Evolutionary conservation across 2,113 vertebrate genomes (phyloP).

Genomic region (Atrichornis clamosus): DNA sequence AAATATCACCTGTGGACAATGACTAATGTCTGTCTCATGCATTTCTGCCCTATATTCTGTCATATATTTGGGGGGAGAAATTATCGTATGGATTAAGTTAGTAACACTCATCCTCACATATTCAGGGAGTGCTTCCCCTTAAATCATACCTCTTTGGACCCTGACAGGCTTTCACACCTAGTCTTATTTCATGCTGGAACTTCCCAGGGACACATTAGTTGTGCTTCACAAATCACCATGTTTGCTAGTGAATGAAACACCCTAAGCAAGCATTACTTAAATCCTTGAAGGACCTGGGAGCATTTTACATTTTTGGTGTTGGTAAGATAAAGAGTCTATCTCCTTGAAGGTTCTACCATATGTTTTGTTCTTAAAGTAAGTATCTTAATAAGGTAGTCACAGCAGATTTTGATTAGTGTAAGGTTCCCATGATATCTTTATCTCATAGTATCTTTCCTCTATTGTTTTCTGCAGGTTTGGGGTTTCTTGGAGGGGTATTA

Average conservation of each 20-base stretch:
- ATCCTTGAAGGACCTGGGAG: conserved; percentile 45
- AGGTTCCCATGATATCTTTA: conserved; percentile 71
- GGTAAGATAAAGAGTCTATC: conserved; percentile 18
- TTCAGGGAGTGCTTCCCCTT: conserved; percentile 68
- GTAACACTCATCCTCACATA: conserved; percentile 77
- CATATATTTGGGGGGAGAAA: conserved; percentile 62
- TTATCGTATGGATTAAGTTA: conserved; percentile 86
- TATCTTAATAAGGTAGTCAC: conserved; percentile 67
- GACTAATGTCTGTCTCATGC: conserved; percentile 75
- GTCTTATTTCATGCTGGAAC: conserved; percentile 78
- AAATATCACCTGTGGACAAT: conserved; percentile 77
- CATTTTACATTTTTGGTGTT: conserved; percentile 57
- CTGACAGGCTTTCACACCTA: conserved; percentile 79
- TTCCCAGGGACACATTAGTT: conserved; percentile 81
- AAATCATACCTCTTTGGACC: conserved; percentile 74
- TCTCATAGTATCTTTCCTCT: neutral
- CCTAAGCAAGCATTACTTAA: conserved; percentile 68
- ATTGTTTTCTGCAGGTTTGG: neutral
- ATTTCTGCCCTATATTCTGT: conserved; percentile 50
- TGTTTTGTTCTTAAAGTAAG: conserved; percentile 56
- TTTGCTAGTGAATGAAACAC: conserved; percentile 69
- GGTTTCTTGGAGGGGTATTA: neutral
- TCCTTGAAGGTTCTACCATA: conserved; percentile 49
- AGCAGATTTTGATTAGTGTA: conserved; percentile 63
- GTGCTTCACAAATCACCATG: conserved; percentile 83